Evolutionary conservation across 1,140 invertebrate species (phyloP).

Genomic region (Luehdorfia chinensis): DNA sequence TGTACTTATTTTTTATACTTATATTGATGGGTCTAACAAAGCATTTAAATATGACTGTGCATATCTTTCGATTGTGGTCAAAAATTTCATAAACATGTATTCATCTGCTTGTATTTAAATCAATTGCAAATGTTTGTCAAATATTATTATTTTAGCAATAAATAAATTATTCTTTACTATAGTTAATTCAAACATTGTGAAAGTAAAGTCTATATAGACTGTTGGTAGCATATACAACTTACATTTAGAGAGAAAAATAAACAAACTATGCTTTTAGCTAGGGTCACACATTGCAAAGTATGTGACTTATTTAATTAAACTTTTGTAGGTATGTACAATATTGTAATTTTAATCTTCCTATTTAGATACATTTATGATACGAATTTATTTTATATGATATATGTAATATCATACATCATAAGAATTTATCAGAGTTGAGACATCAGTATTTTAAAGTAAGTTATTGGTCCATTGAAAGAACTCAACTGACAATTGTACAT

Average conservation of each 20-base stretch:
- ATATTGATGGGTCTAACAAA: neutral
- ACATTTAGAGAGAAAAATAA: too few species aligned
- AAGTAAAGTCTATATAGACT: neutral
- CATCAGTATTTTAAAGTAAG: constrained; percentile 43
- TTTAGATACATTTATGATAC: constrained; percentile 14
- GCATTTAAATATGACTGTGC: neutral
- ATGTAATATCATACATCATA: constrained; percentile 20
- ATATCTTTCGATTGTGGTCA: constrained; percentile 10
- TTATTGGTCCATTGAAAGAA: constrained; percentile 24
- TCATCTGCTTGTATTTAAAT: neutral
- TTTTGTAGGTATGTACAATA: constrained; percentile 4
- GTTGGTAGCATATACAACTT: too few species aligned
- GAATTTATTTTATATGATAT: constrained; percentile 33
- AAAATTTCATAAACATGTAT: constrained; percentile 1
- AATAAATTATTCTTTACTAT: constrained; percentile 10
- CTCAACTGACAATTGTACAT: constrained; percentile 49
- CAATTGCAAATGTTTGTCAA: constrained; percentile 1
- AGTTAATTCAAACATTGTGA: neutral
- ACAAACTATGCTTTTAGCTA: neutral
- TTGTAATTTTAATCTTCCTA: constrained; percentile 11
- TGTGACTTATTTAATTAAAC: constrained; percentile 8
- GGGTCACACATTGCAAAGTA: neutral
- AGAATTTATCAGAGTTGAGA: constrained; percentile 32
- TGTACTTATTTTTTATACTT: constrained; percentile 1
- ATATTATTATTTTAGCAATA: constrained; percentile 9